These are phyloP conservation scores for Eidolon dupreanum DNA, from an alignment of 2,797 vertebrate genomes.

Conservation along the genomic window DNA sequence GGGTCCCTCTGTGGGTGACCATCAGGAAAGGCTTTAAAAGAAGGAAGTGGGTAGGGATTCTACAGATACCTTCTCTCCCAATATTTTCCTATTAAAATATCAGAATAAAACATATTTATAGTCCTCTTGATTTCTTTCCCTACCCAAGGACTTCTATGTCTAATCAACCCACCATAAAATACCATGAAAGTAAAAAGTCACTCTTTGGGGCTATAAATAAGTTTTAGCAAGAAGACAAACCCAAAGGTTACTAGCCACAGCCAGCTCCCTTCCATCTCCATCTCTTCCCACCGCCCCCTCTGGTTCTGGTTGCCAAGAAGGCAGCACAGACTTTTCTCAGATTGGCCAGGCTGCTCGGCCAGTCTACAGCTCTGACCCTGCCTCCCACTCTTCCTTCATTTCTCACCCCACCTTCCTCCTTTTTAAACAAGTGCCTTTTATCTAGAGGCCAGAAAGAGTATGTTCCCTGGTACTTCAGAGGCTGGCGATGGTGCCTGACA, in stretches of 20 bases:
- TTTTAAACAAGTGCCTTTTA: neutral
- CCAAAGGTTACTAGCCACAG: neutral
- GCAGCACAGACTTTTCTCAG: neutral
- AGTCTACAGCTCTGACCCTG: neutral
- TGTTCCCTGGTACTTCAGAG: neutral
- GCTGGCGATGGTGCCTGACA: neutral
- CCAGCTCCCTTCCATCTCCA: neutral
- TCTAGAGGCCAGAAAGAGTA: neutral
- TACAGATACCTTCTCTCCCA: neutral
- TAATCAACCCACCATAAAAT: constrained; percentile 47
- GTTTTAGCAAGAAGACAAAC: neutral
- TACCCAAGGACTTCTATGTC: neutral
- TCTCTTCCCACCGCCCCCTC: neutral
- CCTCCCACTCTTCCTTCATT: neutral
- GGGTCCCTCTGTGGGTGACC: neutral
- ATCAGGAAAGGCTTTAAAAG: constrained; percentile 9
- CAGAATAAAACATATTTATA: neutral
- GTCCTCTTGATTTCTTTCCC: neutral
- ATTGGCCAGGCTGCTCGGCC: neutral
- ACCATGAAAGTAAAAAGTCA: constrained; percentile 41
- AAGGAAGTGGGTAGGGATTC: neutral
- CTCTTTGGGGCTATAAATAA: constrained; percentile 37
- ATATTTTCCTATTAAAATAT: constrained; percentile 34
- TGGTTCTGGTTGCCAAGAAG: neutral
- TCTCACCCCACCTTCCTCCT: neutral